Evolutionary conservation across 2,113 vertebrate genomes (phyloP).

Genomic region (Noturus placidus): DNA sequence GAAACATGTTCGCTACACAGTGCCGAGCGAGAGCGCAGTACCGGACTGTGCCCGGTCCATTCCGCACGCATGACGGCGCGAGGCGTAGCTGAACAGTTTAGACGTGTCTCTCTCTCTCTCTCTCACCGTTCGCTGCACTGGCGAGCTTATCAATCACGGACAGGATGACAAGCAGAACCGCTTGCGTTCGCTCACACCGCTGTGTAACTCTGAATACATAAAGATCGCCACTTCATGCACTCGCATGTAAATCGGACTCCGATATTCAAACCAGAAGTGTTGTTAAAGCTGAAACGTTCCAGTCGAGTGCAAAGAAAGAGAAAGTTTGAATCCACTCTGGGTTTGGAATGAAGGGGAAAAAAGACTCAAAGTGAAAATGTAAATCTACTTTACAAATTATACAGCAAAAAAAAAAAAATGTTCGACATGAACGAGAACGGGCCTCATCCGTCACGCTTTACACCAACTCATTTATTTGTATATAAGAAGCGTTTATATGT

Average conservation of each 20-base stretch:
- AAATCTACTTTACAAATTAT: background rate
- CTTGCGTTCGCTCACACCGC: constrained; percentile 37
- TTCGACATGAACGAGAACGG: background rate
- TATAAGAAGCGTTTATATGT: background rate
- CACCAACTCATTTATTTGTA: background rate
- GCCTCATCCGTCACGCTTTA: background rate
- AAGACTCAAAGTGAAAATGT: background rate
- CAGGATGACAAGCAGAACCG: constrained; percentile 49
- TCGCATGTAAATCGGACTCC: constrained; percentile 25
- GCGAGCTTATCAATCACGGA: constrained; percentile 40
- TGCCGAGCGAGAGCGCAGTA: background rate
- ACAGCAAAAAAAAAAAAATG: background rate
- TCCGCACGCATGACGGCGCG: constrained; percentile 2
- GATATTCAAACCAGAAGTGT: constrained; percentile 14
- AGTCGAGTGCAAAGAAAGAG: background rate
- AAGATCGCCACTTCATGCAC: constrained; percentile 21
- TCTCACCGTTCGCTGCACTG: constrained; percentile 42
- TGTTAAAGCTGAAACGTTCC: background rate
- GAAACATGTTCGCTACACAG: background rate
- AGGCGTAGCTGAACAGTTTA: constrained; percentile 35
- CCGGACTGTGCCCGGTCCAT: background rate
- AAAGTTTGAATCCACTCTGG: background rate
- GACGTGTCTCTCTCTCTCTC: constrained; percentile 30
- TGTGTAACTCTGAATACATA: constrained; percentile 45
- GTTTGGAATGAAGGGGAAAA: background rate